These are phyloP conservation scores for Pluvianellus socialis DNA, from an alignment of 2,113 vertebrate genomes.

Conservation along the genomic window DNA sequence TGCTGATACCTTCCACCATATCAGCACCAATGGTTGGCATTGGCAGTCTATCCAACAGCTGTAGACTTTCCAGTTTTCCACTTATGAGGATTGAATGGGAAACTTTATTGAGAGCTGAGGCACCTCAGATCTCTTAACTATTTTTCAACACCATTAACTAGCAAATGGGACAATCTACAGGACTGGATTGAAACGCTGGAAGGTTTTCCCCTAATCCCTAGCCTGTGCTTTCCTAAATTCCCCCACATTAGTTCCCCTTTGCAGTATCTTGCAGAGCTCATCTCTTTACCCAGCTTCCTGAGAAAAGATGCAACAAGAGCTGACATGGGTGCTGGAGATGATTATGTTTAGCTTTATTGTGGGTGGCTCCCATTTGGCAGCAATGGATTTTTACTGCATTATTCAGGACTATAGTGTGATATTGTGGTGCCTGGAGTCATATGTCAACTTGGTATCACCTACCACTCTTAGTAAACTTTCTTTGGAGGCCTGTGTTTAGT, in stretches of 20 bases:
- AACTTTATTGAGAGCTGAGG: neutral
- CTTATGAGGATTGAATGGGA: neutral
- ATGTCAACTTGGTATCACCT: neutral
- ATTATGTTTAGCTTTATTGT: conserved; percentile 42
- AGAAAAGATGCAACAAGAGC: neutral
- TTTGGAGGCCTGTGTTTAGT: neutral
- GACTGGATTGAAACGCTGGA: neutral
- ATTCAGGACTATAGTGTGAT: neutral
- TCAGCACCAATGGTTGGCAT: neutral
- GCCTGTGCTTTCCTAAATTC: neutral
- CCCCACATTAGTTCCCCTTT: neutral
- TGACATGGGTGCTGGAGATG: neutral
- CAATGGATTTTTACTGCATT: neutral
- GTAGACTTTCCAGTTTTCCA: neutral
- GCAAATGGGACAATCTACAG: neutral
- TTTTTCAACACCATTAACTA: neutral
- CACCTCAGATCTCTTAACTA: neutral
- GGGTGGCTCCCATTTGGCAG: neutral
- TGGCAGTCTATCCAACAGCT: neutral
- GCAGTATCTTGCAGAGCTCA: neutral
- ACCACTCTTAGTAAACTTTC: neutral
- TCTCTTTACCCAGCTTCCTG: neutral
- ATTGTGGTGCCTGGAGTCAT: neutral
- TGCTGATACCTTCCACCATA: neutral
- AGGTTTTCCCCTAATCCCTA: neutral